A percentile compares a stretch with the other conserved stretches of the same genome.
Evolutionary conservation across 2,797 vertebrate species (phyloP).

Genomic region (Sebastes vulpes): DNA sequence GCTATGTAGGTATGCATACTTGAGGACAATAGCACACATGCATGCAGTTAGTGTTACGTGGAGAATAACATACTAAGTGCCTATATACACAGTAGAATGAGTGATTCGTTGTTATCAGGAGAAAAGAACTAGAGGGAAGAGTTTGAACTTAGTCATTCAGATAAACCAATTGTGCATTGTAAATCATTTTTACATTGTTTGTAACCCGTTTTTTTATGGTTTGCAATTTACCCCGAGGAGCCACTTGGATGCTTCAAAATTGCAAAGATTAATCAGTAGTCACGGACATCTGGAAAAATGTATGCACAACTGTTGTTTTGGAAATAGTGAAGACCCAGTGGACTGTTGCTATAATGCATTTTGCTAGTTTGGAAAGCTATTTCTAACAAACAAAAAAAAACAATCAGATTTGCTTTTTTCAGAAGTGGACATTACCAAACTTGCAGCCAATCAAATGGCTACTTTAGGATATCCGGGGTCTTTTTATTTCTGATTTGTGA

Average conservation of each 20-base stretch:
- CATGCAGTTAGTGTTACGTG: background rate
- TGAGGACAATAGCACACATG: background rate
- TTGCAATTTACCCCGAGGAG: background rate
- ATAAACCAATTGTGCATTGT: background rate
- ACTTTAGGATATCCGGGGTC: background rate
- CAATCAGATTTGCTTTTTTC: background rate
- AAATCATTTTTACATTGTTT: slow-evolving; percentile 1
- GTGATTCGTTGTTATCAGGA: background rate
- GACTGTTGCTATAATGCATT: background rate
- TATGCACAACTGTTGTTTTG: background rate
- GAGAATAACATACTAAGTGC: background rate
- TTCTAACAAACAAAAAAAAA: background rate
- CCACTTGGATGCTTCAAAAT: slow-evolving; percentile 1
- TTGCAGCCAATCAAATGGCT: background rate
- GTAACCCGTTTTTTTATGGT: background rate
- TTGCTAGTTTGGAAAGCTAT: background rate
- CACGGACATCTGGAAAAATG: background rate
- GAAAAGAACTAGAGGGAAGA: background rate
- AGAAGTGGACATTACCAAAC: background rate
- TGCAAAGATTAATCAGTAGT: slow-evolving; percentile 14
- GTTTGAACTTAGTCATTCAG: background rate
- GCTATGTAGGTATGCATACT: slow-evolving; percentile 3
- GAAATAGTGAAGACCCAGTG: background rate
- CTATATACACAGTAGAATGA: background rate
- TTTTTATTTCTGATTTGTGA: background rate